Evolutionary conservation across 1,140 invertebrate species (phyloP).

Genomic region (Drosophila navojoa): DNA sequence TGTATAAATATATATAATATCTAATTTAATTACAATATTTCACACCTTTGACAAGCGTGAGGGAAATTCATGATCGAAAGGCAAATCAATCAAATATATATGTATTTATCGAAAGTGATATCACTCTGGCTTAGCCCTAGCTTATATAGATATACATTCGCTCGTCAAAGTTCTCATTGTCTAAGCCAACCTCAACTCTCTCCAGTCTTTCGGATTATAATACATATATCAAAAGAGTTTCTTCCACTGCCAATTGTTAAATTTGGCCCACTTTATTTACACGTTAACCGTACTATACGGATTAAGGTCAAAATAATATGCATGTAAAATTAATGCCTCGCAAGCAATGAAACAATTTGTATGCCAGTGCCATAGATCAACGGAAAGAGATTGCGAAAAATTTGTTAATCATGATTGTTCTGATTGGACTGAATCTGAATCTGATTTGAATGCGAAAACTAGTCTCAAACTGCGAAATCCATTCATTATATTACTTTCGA

Average conservation of each 20-base stretch:
- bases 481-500: constrained; percentile 13
- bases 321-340: constrained; percentile 17
- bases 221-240: too few species aligned
- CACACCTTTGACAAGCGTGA: too few species aligned
- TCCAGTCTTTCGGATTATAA: too few species aligned
- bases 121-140: too few species aligned
- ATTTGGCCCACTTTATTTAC: constrained; percentile 43
- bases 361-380: constrained; percentile 14
- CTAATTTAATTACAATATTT: too few species aligned
- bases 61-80: too few species aligned
- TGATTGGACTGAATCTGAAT: constrained; percentile 9
- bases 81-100: too few species aligned
- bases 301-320: constrained; percentile 10
- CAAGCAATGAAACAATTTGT: constrained; percentile 25
- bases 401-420: constrained; percentile 19
- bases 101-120: too few species aligned
- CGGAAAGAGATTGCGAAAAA: constrained; percentile 15
- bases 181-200: too few species aligned
- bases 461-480: constrained; percentile 18
- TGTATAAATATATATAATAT: too few species aligned
- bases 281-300: neutral
- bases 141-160: too few species aligned
- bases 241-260: constrained; percentile 6
- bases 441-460: constrained; percentile 20
- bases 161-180: too few species aligned